Evolutionary conservation across 2,113 vertebrate genomes (phyloP).

Genomic region (Mugil cephalus): DNA sequence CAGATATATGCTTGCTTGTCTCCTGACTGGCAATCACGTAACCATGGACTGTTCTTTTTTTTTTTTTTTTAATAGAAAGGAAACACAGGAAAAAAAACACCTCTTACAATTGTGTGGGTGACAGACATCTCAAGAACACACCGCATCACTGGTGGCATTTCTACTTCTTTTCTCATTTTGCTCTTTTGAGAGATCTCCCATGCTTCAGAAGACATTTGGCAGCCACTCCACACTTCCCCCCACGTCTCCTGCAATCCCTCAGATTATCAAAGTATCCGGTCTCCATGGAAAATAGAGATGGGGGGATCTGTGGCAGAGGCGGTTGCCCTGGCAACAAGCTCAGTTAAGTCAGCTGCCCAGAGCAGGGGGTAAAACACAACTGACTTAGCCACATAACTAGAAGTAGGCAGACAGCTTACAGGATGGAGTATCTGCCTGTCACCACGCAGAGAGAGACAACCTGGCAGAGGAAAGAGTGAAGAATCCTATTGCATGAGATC

Average conservation of each 20-base stretch:
- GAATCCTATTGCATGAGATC: slow-evolving; percentile 9
- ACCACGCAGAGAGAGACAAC: not conserved
- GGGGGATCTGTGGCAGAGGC: slow-evolving; percentile 69
- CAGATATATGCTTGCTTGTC: too few species aligned
- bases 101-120: not conserved
- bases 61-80: not conserved
- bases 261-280: slow-evolving; percentile 82
- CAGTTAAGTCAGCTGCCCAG: slow-evolving; percentile 68
- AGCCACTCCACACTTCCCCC: slow-evolving; percentile 64
- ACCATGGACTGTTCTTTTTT: not conserved
- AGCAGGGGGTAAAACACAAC: slow-evolving; percentile 57
- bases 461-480: not conserved
- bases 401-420: slow-evolving; percentile 56
- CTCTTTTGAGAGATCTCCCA: slow-evolving; percentile 53
- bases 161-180: slow-evolving; percentile 40
- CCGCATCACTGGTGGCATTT: slow-evolving; percentile 38
- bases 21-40: not conserved
- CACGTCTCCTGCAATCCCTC: slow-evolving; percentile 72
- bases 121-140: slow-evolving; percentile 25
- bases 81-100: not conserved
- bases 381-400: slow-evolving; percentile 58
- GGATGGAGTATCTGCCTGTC: slow-evolving; percentile 34
- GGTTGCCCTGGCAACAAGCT: slow-evolving; percentile 82
- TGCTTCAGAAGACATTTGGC: slow-evolving; percentile 66
- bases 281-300: slow-evolving; percentile 74